Evolutionary conservation across 2,797 vertebrate genomes (phyloP).

Genomic region (Sarcophilus harrisii): DNA sequence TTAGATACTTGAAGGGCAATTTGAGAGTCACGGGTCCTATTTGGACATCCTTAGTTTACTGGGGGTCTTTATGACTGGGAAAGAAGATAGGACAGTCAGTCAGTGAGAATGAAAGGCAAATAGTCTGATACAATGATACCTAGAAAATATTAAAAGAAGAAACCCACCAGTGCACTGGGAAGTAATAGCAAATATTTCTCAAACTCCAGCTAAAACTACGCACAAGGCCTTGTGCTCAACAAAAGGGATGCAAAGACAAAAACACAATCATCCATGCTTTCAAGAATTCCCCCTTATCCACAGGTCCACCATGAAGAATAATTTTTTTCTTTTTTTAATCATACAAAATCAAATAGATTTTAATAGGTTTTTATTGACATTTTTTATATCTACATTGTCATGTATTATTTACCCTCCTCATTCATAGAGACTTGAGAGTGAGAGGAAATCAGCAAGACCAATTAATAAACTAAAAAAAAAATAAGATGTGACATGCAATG

Average conservation of each 20-base stretch:
- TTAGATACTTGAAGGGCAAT: neutral
- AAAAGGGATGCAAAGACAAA: neutral
- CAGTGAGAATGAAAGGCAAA: neutral
- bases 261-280: neutral
- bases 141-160: neutral
- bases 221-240: too few relatives aligned
- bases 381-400: neutral
- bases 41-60: neutral
- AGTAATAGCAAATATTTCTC: neutral
- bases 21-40: neutral
- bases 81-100: too few relatives aligned
- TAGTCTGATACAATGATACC: neutral
- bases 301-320: neutral
- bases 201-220: too few relatives aligned
- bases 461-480: neutral
- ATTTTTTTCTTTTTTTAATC: neutral
- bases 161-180: too few relatives aligned
- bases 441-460: neutral
- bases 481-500: neutral
- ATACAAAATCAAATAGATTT: neutral
- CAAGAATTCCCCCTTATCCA: neutral
- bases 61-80: too few relatives aligned
- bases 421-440: neutral
- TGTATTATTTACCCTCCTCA: neutral
- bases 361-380: neutral